Conservation (phyloP, 2,888 invertebrate species). For the Zeuzera pyrina region DNA sequence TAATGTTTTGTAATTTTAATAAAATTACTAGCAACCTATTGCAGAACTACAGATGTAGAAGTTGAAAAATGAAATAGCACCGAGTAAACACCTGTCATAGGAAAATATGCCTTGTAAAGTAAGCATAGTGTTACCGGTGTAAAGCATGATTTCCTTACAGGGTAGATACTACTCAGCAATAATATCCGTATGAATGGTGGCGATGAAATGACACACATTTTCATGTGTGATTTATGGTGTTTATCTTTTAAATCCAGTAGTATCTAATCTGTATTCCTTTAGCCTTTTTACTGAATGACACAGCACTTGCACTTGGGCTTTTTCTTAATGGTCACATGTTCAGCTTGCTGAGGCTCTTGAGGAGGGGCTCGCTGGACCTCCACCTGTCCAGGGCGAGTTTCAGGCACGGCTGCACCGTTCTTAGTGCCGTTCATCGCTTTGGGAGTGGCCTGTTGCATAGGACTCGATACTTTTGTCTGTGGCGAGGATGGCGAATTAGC, state of each 20-base stretch:
- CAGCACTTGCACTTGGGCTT: conserved; percentile 97
- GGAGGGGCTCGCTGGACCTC: conserved; percentile 84
- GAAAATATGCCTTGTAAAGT: no score
- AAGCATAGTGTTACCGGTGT: no score
- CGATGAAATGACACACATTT: no score
- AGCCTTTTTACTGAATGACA: conserved; percentile 93
- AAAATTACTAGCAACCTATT: conserved; percentile 5
- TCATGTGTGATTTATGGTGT: no score
- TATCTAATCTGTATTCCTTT: background rate
- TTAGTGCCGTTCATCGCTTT: conserved; percentile 64
- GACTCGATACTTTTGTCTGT: conserved; percentile 44
- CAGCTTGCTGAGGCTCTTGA: conserved; percentile 86
- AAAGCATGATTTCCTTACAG: no score
- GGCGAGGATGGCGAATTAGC: no score
- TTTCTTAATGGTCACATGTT: conserved; percentile 94
- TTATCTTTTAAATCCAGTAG: no score
- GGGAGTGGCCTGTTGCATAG: conserved; percentile 44
- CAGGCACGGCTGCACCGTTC: conserved; percentile 52
- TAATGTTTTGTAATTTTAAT: conserved; percentile 4
- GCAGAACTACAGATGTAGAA: conserved; percentile 19
- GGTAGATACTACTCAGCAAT: no score
- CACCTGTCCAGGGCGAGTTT: conserved; percentile 66
- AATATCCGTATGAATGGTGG: no score
- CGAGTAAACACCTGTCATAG: conserved; percentile 52
- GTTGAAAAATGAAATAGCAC: conserved; percentile 51